Conservation (phyloP, 2,888 invertebrate species). For the Drosophila histrio region DNA sequence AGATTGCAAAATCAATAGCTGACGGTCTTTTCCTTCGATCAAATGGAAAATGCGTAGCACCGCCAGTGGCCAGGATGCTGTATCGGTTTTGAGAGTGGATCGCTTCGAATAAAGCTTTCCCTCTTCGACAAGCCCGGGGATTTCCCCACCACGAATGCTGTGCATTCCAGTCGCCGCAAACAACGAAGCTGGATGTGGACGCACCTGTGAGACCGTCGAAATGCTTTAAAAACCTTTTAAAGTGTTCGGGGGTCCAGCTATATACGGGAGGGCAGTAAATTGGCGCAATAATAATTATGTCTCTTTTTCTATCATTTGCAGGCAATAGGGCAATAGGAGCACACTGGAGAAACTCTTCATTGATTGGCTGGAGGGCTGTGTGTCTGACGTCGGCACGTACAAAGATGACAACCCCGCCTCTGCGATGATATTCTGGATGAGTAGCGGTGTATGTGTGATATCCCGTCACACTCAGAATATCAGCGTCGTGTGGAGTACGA, state of each 20-base stretch:
- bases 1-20: not conserved
- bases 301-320: not conserved
- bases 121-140: not conserved
- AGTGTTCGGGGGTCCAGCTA: not conserved
- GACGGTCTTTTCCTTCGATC: not conserved
- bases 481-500: not conserved
- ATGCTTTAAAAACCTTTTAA: not conserved
- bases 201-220: not conserved
- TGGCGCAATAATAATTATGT: not conserved
- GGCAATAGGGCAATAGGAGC: not conserved
- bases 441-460: not conserved
- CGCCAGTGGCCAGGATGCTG: not conserved
- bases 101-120: not conserved
- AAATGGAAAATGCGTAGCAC: not conserved
- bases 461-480: not conserved
- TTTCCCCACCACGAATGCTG: slow-evolving; percentile 16
- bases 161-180: slow-evolving; percentile 21
- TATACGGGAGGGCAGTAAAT: slow-evolving; percentile 2
- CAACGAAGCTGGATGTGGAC: not conserved
- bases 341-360: not conserved
- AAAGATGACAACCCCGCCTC: not conserved
- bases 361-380: not conserved
- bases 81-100: not conserved
- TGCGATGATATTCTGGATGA: not conserved
- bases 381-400: not conserved